Conservation (phyloP, 1,140 invertebrate genomes). For the Pogonomyrmex barbatus region DNA sequence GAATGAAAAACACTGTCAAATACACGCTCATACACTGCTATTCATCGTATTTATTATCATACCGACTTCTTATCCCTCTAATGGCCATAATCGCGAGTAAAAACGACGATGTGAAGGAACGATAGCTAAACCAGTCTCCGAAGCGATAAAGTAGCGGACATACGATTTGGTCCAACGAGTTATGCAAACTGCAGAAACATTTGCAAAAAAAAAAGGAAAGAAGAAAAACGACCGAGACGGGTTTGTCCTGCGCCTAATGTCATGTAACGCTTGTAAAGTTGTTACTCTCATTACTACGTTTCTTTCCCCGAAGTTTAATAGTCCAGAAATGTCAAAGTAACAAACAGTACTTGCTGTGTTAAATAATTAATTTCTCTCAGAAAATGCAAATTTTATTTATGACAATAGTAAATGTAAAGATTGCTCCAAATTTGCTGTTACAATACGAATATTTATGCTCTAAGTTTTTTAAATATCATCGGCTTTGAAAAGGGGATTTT, state of each 20-base stretch:
- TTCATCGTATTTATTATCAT: constrained; percentile 73
- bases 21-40: constrained; percentile 85
- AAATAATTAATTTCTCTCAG: neutral
- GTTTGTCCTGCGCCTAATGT: constrained; percentile 57
- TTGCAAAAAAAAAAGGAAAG: constrained; percentile 24
- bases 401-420: neutral
- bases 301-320: constrained; percentile 19
- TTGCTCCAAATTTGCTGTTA: neutral
- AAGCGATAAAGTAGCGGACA: constrained; percentile 66
- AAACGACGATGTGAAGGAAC: constrained; percentile 61
- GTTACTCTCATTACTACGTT: constrained; percentile 12
- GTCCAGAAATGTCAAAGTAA: neutral
- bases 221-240: constrained; percentile 15
- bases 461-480: neutral
- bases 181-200: constrained; percentile 61
- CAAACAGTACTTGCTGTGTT: neutral
- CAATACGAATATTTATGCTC: neutral
- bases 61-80: constrained; percentile 40
- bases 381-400: neutral
- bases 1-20: constrained; percentile 84
- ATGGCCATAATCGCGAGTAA: constrained; percentile 42
- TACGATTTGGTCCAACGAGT: constrained; percentile 68
- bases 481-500: neutral
- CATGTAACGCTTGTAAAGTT: neutral
- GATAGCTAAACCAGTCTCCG: constrained; percentile 49